These are phyloP conservation scores for Colistium nudipinnis DNA, from an alignment of 2,113 vertebrate genomes.

Conservation along the genomic window DNA sequence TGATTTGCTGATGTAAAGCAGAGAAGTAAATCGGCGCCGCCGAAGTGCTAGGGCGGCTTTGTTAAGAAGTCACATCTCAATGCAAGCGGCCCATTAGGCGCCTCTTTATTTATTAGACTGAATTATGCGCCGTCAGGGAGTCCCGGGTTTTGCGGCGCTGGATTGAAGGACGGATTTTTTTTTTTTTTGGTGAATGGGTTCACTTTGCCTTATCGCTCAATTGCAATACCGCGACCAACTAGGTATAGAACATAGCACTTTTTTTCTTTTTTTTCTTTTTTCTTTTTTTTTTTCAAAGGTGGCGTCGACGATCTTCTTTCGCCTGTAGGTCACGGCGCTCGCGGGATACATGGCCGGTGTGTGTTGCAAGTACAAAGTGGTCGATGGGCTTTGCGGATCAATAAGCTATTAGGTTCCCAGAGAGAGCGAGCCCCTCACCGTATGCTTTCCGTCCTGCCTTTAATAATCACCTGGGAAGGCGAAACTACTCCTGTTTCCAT, in stretches of 20 bases:
- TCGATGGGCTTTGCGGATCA: constrained; percentile 58
- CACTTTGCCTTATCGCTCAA: too few species aligned
- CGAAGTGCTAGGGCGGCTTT: not conserved
- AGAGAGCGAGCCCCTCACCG: constrained; percentile 39
- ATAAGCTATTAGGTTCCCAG: constrained; percentile 68
- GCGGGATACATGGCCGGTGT: constrained; percentile 14
- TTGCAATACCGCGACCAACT: too few species aligned
- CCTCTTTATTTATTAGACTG: not conserved
- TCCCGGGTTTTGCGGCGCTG: not conserved
- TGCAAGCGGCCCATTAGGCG: constrained; percentile 14
- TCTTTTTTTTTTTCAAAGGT: constrained; percentile 41
- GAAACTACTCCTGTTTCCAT: constrained; percentile 26
- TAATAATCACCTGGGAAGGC: constrained; percentile 53
- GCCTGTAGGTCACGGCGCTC: constrained; percentile 34
- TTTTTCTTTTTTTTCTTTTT: too few species aligned
- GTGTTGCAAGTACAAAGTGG: constrained; percentile 40
- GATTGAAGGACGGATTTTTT: not conserved
- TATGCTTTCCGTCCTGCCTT: constrained; percentile 25
- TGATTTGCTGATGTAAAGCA: not conserved
- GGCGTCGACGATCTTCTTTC: constrained; percentile 10
- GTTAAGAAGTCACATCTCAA: constrained; percentile 14
- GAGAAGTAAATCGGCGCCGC: not conserved
- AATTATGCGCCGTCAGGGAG: not conserved
- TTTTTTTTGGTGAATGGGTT: too few species aligned
- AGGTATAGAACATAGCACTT: too few species aligned